Base-by-base conservation (phyloP, 64 coral and sea anemone genomes). In the Montipora sp. region DNA sequence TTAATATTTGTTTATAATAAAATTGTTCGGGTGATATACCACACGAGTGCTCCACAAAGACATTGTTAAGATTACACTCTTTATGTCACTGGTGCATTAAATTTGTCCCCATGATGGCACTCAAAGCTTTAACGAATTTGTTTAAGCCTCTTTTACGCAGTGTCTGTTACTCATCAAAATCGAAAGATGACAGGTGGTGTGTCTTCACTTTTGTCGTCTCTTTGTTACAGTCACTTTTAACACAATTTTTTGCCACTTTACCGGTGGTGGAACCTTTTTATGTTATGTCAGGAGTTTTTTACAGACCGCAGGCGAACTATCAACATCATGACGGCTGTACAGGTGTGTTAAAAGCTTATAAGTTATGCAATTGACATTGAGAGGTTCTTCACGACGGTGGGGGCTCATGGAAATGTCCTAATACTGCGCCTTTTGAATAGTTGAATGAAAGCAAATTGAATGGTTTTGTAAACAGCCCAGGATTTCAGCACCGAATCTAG, bases 51-150 rank as follows among this genome's bases (percentile, higher is more conserved):
- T 1, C 43, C 36, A 84, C 60, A 84, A 67, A 84, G 60, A 68
- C 81, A 7, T 85, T 49, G 65, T 85, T 72, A 85, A 85, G 66
- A 85, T 50, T 85, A 63, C 82, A 85, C 82, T 85, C 82, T 71
- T 85, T 85, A 44, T 72, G 46, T 51, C 61, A 85, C 46, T 67
- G 60, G 71, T 22, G 27, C 82, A 85, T 85, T 71, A 85, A 85
- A 71, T 85, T 72, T 71, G 65, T 72, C 63, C 61, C 65, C 61
- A 20, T 69, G 47, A 85, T 70, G 82, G 80, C 23, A 67, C 11
- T 83, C 80, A 83, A 83, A 10, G 19, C 22, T 5, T 49, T 46
- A 84, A 69, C 18, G 48, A 71, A 85, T 49, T 50, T 50, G 45
- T 51, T 51, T 21, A 84, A 84, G 9, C 15, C 47, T 7, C 46